Base-by-base conservation (phyloP, 2,888 invertebrate species). In the Drosophila subquinaria region DNA sequence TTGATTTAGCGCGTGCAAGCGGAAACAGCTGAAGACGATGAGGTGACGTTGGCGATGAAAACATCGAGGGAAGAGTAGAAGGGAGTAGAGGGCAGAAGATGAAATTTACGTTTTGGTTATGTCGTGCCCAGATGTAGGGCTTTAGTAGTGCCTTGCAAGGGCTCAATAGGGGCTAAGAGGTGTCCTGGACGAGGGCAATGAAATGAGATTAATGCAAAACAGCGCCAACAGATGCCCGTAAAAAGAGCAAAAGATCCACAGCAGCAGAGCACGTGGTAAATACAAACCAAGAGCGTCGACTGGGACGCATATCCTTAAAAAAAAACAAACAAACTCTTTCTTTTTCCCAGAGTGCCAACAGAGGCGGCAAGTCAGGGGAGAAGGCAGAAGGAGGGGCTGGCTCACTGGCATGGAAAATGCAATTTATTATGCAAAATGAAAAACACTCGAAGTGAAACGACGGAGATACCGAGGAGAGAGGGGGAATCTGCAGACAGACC, bases 391-490 rank as follows among this genome's bases (percentile, higher is more conserved):
- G 13, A 70, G 59, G n/a, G 42, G 56, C 56, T 30, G 57, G 74
- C 48, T 79, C 85, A 87, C 70, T 89, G 88, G 81, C 83, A 83
- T 82, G 80, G 90, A 88, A 88, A 90, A 90, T 90, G 84, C 78
- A 90, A 90, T 90, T 90, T 90, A 90, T 90, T 91, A 90, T 89
- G 85, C 81, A 83, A 86, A 88, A 84, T 82, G 71, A 82, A 84
- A 89, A 88, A 83, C 86, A 88, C 83, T 77, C 68, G 38, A 68
- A 81, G 55, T 47, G 45, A 15, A 48, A 27, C 48, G 53, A 33
- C 45, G 35, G 3, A 0, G 20, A 4, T 10, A 48, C 8, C 2
- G 15, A 33, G 4, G 38, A 9, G 17, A 6, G 3, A 15, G 38
- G 35, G 30, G 27, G 36, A 40, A 76, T 57, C 52, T 47, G 48